Percentiles rank a stretch among this genome's conserved stretches.
Conservation (phyloP, 2,888 invertebrate genomes). For the Dicycla oo region DNA sequence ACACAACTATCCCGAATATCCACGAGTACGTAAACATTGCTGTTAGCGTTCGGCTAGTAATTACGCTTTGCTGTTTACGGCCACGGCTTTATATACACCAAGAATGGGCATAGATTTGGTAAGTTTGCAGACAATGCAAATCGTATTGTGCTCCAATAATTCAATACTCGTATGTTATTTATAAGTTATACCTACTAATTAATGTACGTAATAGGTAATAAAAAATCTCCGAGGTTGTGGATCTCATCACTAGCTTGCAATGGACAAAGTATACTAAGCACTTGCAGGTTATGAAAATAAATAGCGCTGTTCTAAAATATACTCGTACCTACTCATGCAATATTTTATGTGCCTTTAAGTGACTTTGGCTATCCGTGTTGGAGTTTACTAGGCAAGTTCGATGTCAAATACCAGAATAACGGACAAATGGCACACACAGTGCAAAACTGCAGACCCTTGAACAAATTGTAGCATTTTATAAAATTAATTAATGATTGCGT, state of each 20-base stretch:
- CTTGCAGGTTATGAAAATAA: background rate
- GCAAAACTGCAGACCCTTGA: background rate
- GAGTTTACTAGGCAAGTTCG: background rate
- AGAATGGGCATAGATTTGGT: conserved; percentile 45
- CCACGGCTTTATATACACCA: conserved; percentile 52
- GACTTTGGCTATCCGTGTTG: background rate
- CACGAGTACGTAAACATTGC: conserved; percentile 79
- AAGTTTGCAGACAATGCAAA: conserved; percentile 36
- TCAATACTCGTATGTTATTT: too few relatives aligned
- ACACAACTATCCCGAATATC: conserved; percentile 77
- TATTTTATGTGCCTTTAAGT: background rate
- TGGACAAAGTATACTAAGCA: background rate
- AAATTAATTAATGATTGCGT: background rate
- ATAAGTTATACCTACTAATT: too few relatives aligned
- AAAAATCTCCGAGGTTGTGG: background rate
- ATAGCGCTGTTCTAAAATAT: background rate
- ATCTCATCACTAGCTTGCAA: background rate
- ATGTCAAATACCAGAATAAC: background rate
- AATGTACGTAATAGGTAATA: background rate
- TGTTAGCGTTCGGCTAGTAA: conserved; percentile 72
- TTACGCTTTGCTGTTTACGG: conserved; percentile 73
- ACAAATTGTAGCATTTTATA: conserved; percentile 1
- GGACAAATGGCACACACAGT: background rate
- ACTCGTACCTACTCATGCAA: background rate
- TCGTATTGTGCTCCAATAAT: conserved; percentile 14